phyloP scores from a whole-genome alignment of 2,888 invertebrate species.

The Tholera decimalis region DNA sequence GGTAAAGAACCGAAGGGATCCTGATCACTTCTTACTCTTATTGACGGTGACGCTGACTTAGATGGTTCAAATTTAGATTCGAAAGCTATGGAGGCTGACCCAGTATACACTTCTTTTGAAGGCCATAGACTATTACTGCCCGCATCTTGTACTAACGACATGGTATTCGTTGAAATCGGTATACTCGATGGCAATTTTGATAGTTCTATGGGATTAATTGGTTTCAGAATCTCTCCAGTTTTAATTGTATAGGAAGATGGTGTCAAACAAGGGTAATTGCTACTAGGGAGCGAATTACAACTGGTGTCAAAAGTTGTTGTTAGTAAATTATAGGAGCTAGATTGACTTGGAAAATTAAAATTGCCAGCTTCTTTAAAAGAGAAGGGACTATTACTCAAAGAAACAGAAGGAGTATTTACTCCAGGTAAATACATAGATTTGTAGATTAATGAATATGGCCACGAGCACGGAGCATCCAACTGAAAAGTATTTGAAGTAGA shows the following conservation, averaged over 20 bases:
- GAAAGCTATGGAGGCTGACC: not conserved
- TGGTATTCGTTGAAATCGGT: not conserved
- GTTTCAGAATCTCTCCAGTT: not conserved
- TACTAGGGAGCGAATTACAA: not conserved
- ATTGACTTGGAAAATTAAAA: not conserved
- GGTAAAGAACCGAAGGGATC: not conserved
- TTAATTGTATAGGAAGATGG: not conserved
- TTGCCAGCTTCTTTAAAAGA: not conserved
- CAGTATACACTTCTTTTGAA: not conserved
- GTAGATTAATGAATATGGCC: conserved; percentile 31
- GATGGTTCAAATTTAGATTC: not conserved
- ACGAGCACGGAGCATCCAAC: not conserved
- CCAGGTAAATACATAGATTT: conserved; percentile 35
- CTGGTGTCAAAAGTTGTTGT: not conserved
- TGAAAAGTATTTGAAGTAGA: not conserved
- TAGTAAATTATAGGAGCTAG: not conserved
- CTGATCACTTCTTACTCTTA: not conserved
- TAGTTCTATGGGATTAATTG: not conserved
- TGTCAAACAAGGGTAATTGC: not conserved
- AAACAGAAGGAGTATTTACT: conserved; percentile 29
- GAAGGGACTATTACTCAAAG: conserved; percentile 2
- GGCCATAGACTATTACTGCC: not conserved
- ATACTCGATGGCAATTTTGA: not conserved
- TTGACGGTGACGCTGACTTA: not conserved
- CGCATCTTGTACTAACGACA: not conserved